Conservation (phyloP, 2,888 invertebrate species). For the Chesias legatella region DNA sequence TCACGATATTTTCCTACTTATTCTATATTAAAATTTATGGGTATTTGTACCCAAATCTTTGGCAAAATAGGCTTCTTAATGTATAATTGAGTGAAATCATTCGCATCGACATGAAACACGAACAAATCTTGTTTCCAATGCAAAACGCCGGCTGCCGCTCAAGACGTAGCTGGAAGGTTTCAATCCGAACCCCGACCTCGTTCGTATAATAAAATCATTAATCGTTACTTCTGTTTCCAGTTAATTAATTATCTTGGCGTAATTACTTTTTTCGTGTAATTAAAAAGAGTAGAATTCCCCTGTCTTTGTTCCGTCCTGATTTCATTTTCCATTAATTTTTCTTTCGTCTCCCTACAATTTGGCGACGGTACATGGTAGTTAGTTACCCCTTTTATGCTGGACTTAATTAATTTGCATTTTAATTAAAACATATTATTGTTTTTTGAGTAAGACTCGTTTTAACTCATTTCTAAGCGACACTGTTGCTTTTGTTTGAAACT, state of each 20-base stretch:
- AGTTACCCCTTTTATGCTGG: conserved; percentile 76
- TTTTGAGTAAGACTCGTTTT: conserved; percentile 48
- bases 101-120: conserved; percentile 52
- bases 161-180: conserved; percentile 56
- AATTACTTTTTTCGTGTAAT: conserved; percentile 81
- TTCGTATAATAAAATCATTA: conserved; percentile 80
- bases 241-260: conserved; percentile 80
- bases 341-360: conserved; percentile 83
- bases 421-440: conserved; percentile 75
- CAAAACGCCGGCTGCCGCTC: conserved; percentile 44
- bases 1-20: too few relatives aligned
- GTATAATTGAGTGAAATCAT: conserved; percentile 68
- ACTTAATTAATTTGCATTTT: conserved; percentile 78
- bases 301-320: conserved; percentile 79
- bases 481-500: conserved; percentile 38
- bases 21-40: too few relatives aligned
- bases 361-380: conserved; percentile 71
- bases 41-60: background rate
- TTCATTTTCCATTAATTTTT: conserved; percentile 80
- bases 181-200: conserved; percentile 71
- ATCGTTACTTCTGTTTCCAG: conserved; percentile 80
- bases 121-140: conserved; percentile 64
- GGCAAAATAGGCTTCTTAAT: conserved; percentile 36
- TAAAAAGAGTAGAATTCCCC: conserved; percentile 80
- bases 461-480: conserved; percentile 37